These are phyloP conservation scores for Dipus sagitta DNA, from an alignment of 2,797 vertebrate species.

Conservation along the genomic window DNA sequence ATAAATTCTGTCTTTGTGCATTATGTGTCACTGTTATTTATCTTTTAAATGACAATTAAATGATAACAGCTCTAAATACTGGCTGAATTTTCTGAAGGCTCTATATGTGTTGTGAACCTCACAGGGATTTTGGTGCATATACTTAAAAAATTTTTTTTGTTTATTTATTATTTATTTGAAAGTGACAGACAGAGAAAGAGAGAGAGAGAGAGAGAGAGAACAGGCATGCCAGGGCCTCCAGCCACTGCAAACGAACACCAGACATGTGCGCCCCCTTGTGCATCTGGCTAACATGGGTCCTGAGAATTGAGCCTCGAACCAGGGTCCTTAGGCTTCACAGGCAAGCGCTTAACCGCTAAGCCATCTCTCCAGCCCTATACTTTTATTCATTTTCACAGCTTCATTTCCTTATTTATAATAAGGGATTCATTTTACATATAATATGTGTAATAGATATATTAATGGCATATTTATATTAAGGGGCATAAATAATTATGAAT, in stretches of 20 bases:
- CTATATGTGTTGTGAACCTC: background rate
- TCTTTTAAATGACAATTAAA: conserved; percentile 48
- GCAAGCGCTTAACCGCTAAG: too few relatives aligned
- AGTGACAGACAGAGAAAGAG: too few relatives aligned
- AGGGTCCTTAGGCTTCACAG: too few relatives aligned
- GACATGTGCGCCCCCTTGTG: too few relatives aligned
- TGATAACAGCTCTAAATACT: background rate
- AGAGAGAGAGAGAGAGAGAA: too few relatives aligned
- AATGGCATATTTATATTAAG: background rate
- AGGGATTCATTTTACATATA: background rate
- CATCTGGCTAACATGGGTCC: too few relatives aligned
- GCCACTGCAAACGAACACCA: too few relatives aligned
- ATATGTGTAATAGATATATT: background rate
- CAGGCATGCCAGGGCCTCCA: too few relatives aligned
- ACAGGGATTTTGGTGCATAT: conserved; percentile 12
- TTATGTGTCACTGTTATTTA: background rate
- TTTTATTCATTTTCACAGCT: background rate
- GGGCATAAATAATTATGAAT: background rate
- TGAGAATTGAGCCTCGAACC: too few relatives aligned
- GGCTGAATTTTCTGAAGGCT: conserved; percentile 48
- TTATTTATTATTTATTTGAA: too few relatives aligned
- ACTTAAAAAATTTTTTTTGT: too few relatives aligned
- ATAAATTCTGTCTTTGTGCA: background rate
- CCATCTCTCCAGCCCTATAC: too few relatives aligned
- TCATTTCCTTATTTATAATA: conserved; percentile 18